Base-by-base conservation (phyloP, 1,140 invertebrate genomes). In the Drosophila kurseongensis region DNA sequence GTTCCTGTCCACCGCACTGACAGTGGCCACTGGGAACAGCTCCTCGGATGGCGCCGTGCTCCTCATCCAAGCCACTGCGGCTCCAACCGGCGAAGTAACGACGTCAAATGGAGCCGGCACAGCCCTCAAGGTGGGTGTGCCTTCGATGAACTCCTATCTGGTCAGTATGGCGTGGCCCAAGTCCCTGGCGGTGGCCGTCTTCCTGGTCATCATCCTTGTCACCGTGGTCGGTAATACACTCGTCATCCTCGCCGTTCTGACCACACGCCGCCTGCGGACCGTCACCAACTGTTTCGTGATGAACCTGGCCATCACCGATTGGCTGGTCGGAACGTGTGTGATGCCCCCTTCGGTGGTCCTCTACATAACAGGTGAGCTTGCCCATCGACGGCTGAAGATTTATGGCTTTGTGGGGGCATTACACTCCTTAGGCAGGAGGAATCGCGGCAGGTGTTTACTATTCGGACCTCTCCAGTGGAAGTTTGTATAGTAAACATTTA, bases 231-330 rank as follows among this genome's bases (percentile, higher is more conserved):
- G 98, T 58, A 98, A 99, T 92, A 96, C 97, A 5, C 93, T 99
- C 51, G 98, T 98, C 14, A 98, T 99, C 56, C 94, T 97, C 1
- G 97, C 98, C 3, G 97, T 99, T 5, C 94, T 97, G 78, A 98
- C 96, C 32, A 98, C 98, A 44, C 95, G 97, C 66, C 95, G 98
- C 56, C 93, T 99, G 52, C 94, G 97, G 51, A 98, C 97, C 13
- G 97, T 98, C 27, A 98, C 98, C 47, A 99, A 99, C 93, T 98
- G 97, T 93, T 98, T 98, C 92, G 96, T 99, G 14, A 98, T 97
- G 62, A 98, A 97, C 52, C 93, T 98, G 78, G 97, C 98, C 2
- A 95, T 97, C 1, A 97, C 98, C 32, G 98, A 99, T 94, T 95
- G 98, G 91, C 93, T 98, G 52, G 97, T 99, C 0, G 98, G 97